Conservation (phyloP, 2,113 vertebrate species). For the Tragulus kanchil region DNA sequence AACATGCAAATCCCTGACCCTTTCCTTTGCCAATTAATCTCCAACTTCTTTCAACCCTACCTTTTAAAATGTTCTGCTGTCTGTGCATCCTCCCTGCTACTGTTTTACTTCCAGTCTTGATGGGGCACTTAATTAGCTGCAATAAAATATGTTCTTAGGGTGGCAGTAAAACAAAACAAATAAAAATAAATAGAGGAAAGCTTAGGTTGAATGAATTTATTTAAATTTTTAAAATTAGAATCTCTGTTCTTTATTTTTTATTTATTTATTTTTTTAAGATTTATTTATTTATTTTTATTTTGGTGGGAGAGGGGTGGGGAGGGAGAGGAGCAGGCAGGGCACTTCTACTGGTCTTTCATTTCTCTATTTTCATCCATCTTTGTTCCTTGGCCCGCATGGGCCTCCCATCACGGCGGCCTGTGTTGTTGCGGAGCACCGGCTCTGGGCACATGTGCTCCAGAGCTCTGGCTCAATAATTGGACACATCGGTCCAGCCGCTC, state of each 20-base stretch:
- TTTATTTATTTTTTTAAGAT: too few relatives aligned
- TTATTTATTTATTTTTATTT: too few relatives aligned
- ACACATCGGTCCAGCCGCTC: too few relatives aligned
- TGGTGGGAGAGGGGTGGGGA: too few relatives aligned
- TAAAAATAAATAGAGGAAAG: neutral
- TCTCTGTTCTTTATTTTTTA: neutral
- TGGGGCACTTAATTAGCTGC: neutral
- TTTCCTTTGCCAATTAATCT: neutral
- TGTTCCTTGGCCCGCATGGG: too few relatives aligned
- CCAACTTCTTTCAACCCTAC: slow-evolving; percentile 1
- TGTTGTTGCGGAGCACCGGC: too few relatives aligned
- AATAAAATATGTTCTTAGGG: neutral
- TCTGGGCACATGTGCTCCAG: too few relatives aligned
- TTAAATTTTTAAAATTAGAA: neutral
- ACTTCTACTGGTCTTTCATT: too few relatives aligned
- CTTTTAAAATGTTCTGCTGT: neutral
- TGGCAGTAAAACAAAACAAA: neutral
- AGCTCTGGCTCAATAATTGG: too few relatives aligned
- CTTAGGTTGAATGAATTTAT: neutral
- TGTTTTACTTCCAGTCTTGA: neutral
- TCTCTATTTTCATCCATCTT: too few relatives aligned
- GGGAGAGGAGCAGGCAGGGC: too few relatives aligned
- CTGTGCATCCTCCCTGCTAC: neutral
- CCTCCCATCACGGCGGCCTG: too few relatives aligned
- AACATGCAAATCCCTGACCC: neutral